phyloP scores from a whole-genome alignment of 2,888 invertebrate species.

The Digitonthophagus gazella region DNA sequence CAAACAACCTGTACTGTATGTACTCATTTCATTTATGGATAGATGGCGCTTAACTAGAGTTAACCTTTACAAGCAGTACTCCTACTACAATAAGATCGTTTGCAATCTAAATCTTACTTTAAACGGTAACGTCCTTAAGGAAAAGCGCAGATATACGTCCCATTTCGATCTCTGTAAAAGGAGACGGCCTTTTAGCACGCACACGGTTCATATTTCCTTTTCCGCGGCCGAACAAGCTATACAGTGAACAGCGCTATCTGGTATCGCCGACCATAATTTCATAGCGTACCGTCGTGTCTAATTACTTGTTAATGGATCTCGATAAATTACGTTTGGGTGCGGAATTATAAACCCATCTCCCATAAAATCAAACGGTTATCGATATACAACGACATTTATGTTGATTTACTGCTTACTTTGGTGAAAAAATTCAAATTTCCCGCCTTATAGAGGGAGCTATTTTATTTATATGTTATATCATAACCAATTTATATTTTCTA shows the following conservation, averaged over 20 bases:
- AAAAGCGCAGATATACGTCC: constrained; percentile 4
- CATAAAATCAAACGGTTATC: not conserved
- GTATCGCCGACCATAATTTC: not conserved
- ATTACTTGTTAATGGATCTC: constrained; percentile 12
- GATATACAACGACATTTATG: not conserved
- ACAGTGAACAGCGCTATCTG: not conserved
- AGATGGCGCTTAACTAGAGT: not conserved
- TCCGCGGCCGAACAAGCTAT: constrained; percentile 1
- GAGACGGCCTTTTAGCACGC: constrained; percentile 18
- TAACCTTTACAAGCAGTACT: not conserved
- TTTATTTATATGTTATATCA: no score
- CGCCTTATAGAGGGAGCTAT: no score
- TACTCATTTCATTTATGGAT: not conserved
- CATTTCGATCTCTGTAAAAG: constrained; percentile 11
- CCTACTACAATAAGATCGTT: constrained; percentile 1
- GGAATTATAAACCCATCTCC: constrained; percentile 8
- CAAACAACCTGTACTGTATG: not conserved
- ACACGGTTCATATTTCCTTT: constrained; percentile 19
- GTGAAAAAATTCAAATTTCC: not conserved
- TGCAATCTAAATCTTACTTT: not conserved
- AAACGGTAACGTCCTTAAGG: constrained; percentile 9
- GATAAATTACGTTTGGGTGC: constrained; percentile 1
- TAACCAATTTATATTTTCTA: no score
- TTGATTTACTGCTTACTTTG: not conserved
- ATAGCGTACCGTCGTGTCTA: constrained; percentile 9